A percentile compares a stretch with the other conserved stretches of the same genome.
These are phyloP conservation scores for Apis cerana DNA, from an alignment of 1,140 invertebrate species.

Conservation along the genomic window DNA sequence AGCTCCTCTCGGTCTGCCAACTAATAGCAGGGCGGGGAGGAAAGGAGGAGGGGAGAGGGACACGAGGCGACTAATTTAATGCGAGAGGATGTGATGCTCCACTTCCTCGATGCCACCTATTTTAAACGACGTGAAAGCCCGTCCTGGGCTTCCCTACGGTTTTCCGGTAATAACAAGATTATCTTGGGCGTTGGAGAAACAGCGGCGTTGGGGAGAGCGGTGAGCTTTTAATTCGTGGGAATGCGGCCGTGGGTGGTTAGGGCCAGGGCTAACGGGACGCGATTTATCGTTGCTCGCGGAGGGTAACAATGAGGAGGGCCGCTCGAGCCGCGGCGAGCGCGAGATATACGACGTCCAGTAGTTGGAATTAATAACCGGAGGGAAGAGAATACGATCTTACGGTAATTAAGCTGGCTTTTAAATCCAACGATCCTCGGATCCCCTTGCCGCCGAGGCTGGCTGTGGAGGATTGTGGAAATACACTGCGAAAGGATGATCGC, in stretches of 20 bases:
- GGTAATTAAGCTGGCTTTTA: constrained; percentile 60
- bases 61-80: constrained; percentile 62
- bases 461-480: constrained; percentile 6
- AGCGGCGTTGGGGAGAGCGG: too few relatives aligned
- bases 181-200: constrained; percentile 35
- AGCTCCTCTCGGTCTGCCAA: not conserved
- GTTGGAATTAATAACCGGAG: constrained; percentile 61
- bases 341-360: constrained; percentile 45
- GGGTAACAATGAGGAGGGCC: constrained; percentile 46
- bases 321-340: constrained; percentile 12
- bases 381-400: constrained; percentile 52
- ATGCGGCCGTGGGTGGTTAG: not conserved
- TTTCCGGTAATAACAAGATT: constrained; percentile 54
- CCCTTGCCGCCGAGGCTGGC: not conserved
- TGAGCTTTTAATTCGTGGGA: constrained; percentile 32
- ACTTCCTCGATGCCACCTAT: constrained; percentile 63
- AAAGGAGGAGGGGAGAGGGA: constrained; percentile 6
- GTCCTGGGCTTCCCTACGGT: constrained; percentile 46
- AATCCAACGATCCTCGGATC: constrained; percentile 29
- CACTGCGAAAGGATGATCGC: not conserved
- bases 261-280: constrained; percentile 15
- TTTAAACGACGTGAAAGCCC: constrained; percentile 51
- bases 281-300: constrained; percentile 52
- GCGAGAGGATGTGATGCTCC: constrained; percentile 60
- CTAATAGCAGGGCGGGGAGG: not conserved